These are phyloP conservation scores for Stegodyphus dumicola DNA, from an alignment of 1,140 invertebrate genomes.

Conservation along the genomic window DNA sequence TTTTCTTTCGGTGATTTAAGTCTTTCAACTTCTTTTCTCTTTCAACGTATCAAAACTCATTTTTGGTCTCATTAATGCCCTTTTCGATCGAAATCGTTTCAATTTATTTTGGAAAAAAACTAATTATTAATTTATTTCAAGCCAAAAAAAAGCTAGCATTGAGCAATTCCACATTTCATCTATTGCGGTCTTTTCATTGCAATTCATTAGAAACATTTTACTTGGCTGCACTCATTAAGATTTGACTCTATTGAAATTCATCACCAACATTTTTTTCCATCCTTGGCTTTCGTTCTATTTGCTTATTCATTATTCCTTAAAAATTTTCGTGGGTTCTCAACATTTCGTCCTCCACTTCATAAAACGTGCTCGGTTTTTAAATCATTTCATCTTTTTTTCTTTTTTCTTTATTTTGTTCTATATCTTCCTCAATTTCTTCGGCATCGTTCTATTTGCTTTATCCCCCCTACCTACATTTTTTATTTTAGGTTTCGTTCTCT, in stretches of 20 bases:
- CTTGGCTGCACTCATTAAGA: conserved; percentile 5
- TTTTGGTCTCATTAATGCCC: no score
- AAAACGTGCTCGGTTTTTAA: conserved; percentile 48
- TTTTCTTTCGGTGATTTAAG: no score
- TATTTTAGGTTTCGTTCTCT: background rate
- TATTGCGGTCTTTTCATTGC: background rate
- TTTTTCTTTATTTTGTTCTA: background rate
- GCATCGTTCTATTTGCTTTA: conserved; percentile 47
- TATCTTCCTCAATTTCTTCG: conserved; percentile 39
- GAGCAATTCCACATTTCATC: no score
- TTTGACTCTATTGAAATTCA: conserved; percentile 9
- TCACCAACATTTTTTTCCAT: background rate
- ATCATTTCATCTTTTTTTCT: conserved; percentile 18
- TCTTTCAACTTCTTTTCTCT: no score
- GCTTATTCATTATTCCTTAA: conserved; percentile 40
- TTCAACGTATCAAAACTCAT: no score
- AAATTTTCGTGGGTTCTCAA: conserved; percentile 40
- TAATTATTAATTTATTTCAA: no score
- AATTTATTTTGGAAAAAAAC: no score
- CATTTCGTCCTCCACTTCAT: conserved; percentile 30
- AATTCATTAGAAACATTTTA: conserved; percentile 32
- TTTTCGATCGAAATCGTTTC: no score
- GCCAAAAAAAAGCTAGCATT: no score
- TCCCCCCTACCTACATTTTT: background rate
- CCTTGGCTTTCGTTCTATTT: conserved; percentile 11